Evolutionary conservation across 2,113 vertebrate species (phyloP), one percentile per base, ranked within the genome.

Genomic region (Myxocyprinus asiaticus): DNA sequence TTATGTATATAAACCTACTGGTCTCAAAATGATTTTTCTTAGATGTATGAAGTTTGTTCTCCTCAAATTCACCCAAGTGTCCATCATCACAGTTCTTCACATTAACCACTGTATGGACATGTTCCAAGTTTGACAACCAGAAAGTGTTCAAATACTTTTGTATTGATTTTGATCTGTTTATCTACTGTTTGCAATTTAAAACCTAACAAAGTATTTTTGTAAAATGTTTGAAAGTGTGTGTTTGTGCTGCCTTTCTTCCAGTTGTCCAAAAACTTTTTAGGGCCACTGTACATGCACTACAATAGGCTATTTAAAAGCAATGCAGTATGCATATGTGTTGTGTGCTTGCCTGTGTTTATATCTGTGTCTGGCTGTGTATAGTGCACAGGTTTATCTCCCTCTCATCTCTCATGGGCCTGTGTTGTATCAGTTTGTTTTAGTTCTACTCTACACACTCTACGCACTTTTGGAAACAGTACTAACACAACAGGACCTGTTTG

Each of bases 401-500:
- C 9, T 45, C 45, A 44, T 69, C 17, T 45, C 15, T 33, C 22
- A 33, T 71, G 67, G 4, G 67, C 47, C 48, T 72, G 68, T 72
- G 67, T 63, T 79, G 58, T 55, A 47, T 79, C 68, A 65, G 67
- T 71, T 44, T 44, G 17, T 56, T 64, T 69, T 8, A 8, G 48
- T 47, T 47, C 77, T n/a, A 9, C 9, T 22, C 48, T n/a, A 56
- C 12, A 61, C 42, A 9, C 9, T 22, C 48, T n/a, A 56, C 12
- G 45, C 22, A n/a, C 58, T 17, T 47, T 74, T 56, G 22, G 61
- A 58, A 79, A 64, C 50, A 33, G 61, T 79, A 59, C 77, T 79
- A 68, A 79, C 77, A 79, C 59, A 70, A 79, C 77, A 79, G 62
- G 69, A 79, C 59, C 14, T 59, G 70, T 59, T 59, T 33, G 22